Evolutionary conservation across 2,797 vertebrate genomes (phyloP), one percentile per base, ranked within the genome.

Genomic region (Lagorchestes hirsutus): DNA sequence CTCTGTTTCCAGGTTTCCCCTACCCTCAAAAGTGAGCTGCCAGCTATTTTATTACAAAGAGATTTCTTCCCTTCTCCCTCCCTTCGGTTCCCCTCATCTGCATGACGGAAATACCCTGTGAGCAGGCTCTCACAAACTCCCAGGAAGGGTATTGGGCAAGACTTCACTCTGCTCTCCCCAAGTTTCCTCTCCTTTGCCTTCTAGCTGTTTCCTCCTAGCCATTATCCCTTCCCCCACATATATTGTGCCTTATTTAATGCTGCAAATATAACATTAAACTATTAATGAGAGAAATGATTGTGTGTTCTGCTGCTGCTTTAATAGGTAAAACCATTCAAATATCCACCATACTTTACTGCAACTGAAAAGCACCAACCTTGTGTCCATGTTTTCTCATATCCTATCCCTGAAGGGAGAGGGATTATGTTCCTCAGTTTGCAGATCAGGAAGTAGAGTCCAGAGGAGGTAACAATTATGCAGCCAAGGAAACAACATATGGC

Each of bases 211-310:
- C 96, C 97, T 96, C 96, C 95, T 96, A 98, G 98, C 98, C 97
- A 94, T 97, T 97, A 97, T 54, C 96, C 96, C 91, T 93, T 96
- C 97, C 98, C 98, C 96, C 98, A 98, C 98, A 98, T 99, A 98
- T 99, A 98, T 98, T 98, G 99, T 99, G 99, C 98, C 99, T 99
- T 99, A 99, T 99, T 99, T 99, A 87, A 99, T 99, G 98, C 99
- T 99, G 98, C 98, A 99, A 98, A 97, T 99, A 97, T 98, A 98
- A 98, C 98, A 99, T 98, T 98, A 99, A 99, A 99, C 96, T 98
- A 97, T 98, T 98, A 98, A 98, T 98, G 95, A 98, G 97, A 98
- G 98, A 96, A 67, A 82, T 95, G 96, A 93, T 96, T 93, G 97
- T 98, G n/a, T 74, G 67, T 82, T 40, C 67, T 82, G n/a, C 93